A percentile compares a stretch with the other conserved stretches of the same genome.
Evolutionary conservation across 2,888 invertebrate genomes (phyloP).

Genomic region (Mythimna impura): DNA sequence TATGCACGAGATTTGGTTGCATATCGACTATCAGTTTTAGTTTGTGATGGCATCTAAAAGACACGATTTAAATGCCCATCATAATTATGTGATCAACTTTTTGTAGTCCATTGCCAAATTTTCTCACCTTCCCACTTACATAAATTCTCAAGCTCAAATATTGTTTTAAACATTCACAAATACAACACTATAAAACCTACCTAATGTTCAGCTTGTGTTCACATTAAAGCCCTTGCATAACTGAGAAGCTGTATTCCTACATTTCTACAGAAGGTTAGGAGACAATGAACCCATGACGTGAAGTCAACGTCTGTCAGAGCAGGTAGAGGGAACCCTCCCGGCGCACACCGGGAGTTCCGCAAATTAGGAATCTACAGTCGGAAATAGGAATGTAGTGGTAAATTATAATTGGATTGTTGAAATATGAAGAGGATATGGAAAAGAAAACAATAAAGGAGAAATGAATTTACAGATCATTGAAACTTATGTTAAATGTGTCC

Average conservation of each 20-base stretch:
- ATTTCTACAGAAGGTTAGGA: constrained; percentile 58
- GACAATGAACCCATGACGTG: constrained; percentile 70
- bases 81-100: neutral
- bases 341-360: constrained; percentile 17
- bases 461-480: neutral
- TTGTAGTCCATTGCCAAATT: neutral
- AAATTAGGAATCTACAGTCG: constrained; percentile 41
- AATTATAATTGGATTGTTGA: constrained; percentile 15
- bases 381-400: constrained; percentile 25
- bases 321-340: constrained; percentile 44
- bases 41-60: too few species aligned
- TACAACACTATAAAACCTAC: neutral
- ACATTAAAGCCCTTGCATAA: constrained; percentile 27
- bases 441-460: neutral
- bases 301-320: constrained; percentile 69
- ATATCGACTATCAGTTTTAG: neutral
- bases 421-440: neutral
- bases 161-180: neutral
- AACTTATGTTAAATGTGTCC: neutral
- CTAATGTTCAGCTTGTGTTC: constrained; percentile 12
- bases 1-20: neutral
- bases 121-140: neutral
- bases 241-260: constrained; percentile 16
- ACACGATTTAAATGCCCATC: neutral
- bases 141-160: neutral